Percentiles rank a stretch among this genome's conserved stretches.
Conservation (phyloP, 2,113 vertebrate genomes). For the Platysternon megacephalum region DNA sequence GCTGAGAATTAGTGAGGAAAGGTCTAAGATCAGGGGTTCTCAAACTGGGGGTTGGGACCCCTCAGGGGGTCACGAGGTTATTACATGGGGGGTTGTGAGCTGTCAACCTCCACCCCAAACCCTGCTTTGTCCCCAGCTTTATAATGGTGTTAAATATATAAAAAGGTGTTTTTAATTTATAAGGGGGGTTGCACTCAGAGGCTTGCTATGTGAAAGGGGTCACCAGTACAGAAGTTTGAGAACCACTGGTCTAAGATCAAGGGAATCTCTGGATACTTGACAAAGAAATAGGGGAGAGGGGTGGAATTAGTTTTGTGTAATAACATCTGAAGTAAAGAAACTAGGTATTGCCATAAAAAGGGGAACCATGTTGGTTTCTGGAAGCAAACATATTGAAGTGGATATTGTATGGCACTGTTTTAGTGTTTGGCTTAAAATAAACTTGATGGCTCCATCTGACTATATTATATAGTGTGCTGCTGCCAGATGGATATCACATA, state of each 20-base stretch:
- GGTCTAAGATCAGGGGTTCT: too few species aligned
- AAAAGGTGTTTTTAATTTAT: too few species aligned
- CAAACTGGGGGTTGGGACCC: too few species aligned
- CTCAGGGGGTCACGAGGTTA: too few species aligned
- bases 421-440: neutral
- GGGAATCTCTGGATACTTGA: rapidly evolving
- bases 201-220: too few species aligned
- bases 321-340: neutral
- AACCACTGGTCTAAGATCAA: too few species aligned
- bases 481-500: neutral
- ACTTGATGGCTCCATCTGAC: neutral
- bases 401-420: neutral
- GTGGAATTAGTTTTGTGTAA: neutral
- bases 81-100: too few species aligned
- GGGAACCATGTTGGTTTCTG: rapidly evolving
- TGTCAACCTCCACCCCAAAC: too few species aligned
- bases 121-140: too few species aligned
- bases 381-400: neutral
- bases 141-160: too few species aligned
- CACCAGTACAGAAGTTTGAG: too few species aligned
- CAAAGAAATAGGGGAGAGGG: rapidly evolving
- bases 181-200: too few species aligned
- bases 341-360: neutral
- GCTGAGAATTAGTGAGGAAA: neutral
- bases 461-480: neutral